A percentile compares a stretch with the other conserved stretches of the same genome.
Conservation (phyloP, 2,113 vertebrate genomes). For the Protobothrops flavoviridis region DNA sequence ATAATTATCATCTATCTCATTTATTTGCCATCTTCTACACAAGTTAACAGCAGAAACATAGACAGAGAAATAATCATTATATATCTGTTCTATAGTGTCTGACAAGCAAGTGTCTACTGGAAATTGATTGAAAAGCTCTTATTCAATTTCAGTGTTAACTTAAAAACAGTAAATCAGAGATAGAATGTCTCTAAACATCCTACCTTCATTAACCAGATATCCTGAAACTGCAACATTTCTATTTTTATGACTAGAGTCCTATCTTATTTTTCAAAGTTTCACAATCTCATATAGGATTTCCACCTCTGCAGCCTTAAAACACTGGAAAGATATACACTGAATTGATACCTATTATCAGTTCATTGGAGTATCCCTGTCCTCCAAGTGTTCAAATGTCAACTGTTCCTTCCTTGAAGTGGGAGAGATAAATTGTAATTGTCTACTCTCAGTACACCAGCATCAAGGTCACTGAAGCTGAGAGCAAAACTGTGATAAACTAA, state of each 20-base stretch:
- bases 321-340: conserved; percentile 8
- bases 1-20: background rate
- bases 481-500: conserved; percentile 22
- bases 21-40: background rate
- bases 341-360: conserved; percentile 20
- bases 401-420: conserved; percentile 23
- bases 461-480: conserved; percentile 26
- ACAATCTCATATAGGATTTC: background rate
- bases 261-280: background rate
- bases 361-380: conserved; percentile 17
- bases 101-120: background rate
- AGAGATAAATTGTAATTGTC: conserved; percentile 36
- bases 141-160: conserved; percentile 4
- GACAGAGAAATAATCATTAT: background rate
- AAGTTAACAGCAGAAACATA: background rate
- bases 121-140: conserved; percentile 11
- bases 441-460: conserved; percentile 1
- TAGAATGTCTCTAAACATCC: background rate
- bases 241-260: background rate
- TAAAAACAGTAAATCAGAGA: background rate
- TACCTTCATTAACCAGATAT: background rate
- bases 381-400: conserved; percentile 9
- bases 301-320: conserved; percentile 8
- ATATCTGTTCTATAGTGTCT: background rate
- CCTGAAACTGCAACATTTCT: background rate